These are phyloP conservation scores for Pampus argenteus DNA, from an alignment of 2,797 vertebrate genomes.

Conservation along the genomic window DNA sequence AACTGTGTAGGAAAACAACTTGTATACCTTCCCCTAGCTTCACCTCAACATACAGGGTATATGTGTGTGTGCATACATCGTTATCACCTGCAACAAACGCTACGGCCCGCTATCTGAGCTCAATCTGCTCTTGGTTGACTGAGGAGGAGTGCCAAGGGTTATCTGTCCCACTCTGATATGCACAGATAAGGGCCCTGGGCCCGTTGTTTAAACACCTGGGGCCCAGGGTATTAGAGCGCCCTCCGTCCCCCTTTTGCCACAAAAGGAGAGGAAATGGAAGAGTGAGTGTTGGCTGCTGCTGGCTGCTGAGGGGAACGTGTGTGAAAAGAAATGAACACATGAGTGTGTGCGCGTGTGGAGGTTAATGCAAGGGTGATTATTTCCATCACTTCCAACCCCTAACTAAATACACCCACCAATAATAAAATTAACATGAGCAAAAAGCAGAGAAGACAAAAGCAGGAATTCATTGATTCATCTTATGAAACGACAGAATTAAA, in stretches of 20 bases:
- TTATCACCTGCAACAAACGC: slow-evolving; percentile 79
- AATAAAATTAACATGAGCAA: slow-evolving; percentile 30
- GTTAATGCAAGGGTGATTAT: slow-evolving; percentile 62
- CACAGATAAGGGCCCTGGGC: slow-evolving; percentile 83
- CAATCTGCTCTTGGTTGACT: slow-evolving; percentile 82
- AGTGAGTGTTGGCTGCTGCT: slow-evolving; percentile 41
- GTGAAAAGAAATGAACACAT: slow-evolving; percentile 60
- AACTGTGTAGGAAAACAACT: slow-evolving; percentile 33
- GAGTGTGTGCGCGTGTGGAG: slow-evolving; percentile 53
- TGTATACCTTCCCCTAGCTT: slow-evolving; percentile 41
- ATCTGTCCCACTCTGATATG: slow-evolving; percentile 87
- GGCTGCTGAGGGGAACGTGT: slow-evolving; percentile 41
- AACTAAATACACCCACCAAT: slow-evolving; percentile 42
- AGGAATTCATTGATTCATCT: slow-evolving; percentile 34
- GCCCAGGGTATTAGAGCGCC: slow-evolving; percentile 71
- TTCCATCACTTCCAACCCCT: slow-evolving; percentile 21
- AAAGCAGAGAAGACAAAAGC: slow-evolving; percentile 10
- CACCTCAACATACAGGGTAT: slow-evolving; percentile 43
- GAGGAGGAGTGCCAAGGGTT: slow-evolving; percentile 86
- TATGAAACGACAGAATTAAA: slow-evolving; percentile 45
- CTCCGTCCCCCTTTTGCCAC: slow-evolving; percentile 64
- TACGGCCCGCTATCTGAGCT: slow-evolving; percentile 78
- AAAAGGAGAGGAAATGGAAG: slow-evolving; percentile 77
- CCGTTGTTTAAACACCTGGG: slow-evolving; percentile 80
- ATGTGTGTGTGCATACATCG: slow-evolving; percentile 53